Evolutionary conservation across 2,113 vertebrate species (phyloP), one percentile per base, ranked within the genome.

Genomic region (Anolis carolinensis): DNA sequence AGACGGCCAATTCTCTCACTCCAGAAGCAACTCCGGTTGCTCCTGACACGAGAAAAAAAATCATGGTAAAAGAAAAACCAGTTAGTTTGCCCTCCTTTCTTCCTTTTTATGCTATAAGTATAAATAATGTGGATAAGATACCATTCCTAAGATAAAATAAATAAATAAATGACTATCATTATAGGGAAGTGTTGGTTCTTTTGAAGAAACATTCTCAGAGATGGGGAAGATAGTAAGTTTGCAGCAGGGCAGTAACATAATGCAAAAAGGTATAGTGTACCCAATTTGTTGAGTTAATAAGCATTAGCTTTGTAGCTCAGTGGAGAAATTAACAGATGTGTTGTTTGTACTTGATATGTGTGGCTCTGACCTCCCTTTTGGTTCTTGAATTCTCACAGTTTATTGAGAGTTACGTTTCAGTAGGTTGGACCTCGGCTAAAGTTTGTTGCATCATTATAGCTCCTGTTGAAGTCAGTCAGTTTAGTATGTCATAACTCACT

Each of bases 21-120:
- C n/a, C n/a, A n/a, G n/a, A n/a, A n/a, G n/a, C n/a, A n/a, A n/a
- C n/a, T n/a, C n/a, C n/a, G n/a, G n/a, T n/a, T n/a, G n/a, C n/a
- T n/a, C n/a, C n/a, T n/a, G n/a, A n/a, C n/a, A n/a, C n/a, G n/a
- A n/a, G n/a, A n/a, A n/a, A n/a, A 59, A 59, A 59, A 16, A 10
- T 59, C 10, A 59, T 16, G 13, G 11, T 59, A 59, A 55, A 59
- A 59, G 13, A 59, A 59, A 59, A 16, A 59, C 10, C 55, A 59
- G 55, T 59, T 16, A 16, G 55, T 59, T 59, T 59, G 13, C 13
- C 14, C 55, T 4, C 13, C 55, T 16, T 3, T 16, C 55, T 59
- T 59, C 55, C 13, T 59, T 16, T 4, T 59, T 59, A 9, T 55
- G 14, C 18, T 59, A 59, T 44, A 82, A 83, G 2, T 0, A 0